These are phyloP conservation scores for Sclerurus mexicanus DNA, from an alignment of 2,113 vertebrate species.

Conservation along the genomic window DNA sequence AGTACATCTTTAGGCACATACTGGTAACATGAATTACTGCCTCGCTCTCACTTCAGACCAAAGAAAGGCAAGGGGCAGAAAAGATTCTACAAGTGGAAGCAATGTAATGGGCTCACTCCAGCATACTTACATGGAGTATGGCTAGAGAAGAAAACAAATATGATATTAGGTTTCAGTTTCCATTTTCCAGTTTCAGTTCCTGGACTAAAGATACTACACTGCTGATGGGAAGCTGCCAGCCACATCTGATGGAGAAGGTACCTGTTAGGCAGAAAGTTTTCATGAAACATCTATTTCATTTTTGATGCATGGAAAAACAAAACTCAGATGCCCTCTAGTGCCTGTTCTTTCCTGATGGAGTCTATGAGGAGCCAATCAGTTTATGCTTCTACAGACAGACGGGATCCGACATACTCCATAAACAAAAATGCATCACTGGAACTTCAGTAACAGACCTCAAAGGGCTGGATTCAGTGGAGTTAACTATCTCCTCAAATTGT, in stretches of 20 bases:
- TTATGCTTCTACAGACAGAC: background rate
- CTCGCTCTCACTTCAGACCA: background rate
- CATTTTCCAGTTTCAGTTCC: constrained; percentile 79
- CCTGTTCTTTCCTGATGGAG: background rate
- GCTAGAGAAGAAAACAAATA: constrained; percentile 92
- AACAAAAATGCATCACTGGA: background rate
- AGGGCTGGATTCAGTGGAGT: background rate
- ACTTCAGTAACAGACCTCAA: background rate
- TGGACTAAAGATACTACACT: constrained; percentile 78
- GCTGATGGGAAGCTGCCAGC: constrained; percentile 56
- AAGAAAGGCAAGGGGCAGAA: background rate
- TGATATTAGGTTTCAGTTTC: constrained; percentile 76
- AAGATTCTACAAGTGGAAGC: background rate
- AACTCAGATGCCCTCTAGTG: background rate
- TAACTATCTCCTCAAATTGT: background rate
- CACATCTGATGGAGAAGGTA: constrained; percentile 88
- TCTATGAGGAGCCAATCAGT: background rate
- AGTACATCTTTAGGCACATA: background rate
- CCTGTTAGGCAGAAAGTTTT: constrained; percentile 64
- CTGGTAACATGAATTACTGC: background rate
- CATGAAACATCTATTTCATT: background rate
- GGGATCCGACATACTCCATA: background rate
- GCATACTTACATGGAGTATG: constrained; percentile 92
- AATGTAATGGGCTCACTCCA: background rate
- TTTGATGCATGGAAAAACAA: background rate